Evolutionary conservation across 1,140 invertebrate species (phyloP).

Genomic region (Popillia japonica): DNA sequence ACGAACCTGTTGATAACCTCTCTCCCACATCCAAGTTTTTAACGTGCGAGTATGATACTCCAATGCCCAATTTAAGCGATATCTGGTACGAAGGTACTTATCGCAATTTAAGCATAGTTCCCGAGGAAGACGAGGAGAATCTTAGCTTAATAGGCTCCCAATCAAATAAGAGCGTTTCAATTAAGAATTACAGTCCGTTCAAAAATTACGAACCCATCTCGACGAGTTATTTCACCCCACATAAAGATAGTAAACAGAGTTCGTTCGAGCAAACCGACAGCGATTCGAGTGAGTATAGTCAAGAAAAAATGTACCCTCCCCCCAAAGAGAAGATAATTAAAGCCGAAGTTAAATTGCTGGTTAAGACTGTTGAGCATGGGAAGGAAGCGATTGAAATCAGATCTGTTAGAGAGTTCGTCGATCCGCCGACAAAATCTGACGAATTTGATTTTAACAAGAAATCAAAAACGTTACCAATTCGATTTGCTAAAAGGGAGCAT

Average conservation of each 20-base stretch:
- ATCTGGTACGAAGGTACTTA: constrained; percentile 61
- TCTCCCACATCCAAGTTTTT: constrained; percentile 1
- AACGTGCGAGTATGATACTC: neutral
- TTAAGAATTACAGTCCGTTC: constrained; percentile 20
- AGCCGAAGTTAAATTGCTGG: constrained; percentile 65
- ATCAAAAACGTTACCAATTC: constrained; percentile 48
- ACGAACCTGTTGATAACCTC: constrained; percentile 53
- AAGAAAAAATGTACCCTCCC: neutral
- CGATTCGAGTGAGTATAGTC: constrained; percentile 40
- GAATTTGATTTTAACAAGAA: neutral
- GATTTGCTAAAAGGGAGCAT: constrained; percentile 43
- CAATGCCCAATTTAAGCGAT: constrained; percentile 43
- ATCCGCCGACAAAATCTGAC: constrained; percentile 44
- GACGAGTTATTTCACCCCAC: neutral
- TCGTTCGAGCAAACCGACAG: constrained; percentile 18
- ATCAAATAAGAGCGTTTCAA: constrained; percentile 20
- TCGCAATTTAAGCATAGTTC: constrained; percentile 58
- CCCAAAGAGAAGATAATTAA: constrained; percentile 54
- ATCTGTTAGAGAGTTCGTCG: constrained; percentile 63
- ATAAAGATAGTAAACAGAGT: neutral
- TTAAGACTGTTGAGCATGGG: constrained; percentile 63
- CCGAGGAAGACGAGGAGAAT: constrained; percentile 59
- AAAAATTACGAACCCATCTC: constrained; percentile 28
- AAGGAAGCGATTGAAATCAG: constrained; percentile 65
- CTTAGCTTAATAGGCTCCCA: constrained; percentile 42